Conservation (phyloP, 2,113 vertebrate genomes). For the Microtus montanus region DNA sequence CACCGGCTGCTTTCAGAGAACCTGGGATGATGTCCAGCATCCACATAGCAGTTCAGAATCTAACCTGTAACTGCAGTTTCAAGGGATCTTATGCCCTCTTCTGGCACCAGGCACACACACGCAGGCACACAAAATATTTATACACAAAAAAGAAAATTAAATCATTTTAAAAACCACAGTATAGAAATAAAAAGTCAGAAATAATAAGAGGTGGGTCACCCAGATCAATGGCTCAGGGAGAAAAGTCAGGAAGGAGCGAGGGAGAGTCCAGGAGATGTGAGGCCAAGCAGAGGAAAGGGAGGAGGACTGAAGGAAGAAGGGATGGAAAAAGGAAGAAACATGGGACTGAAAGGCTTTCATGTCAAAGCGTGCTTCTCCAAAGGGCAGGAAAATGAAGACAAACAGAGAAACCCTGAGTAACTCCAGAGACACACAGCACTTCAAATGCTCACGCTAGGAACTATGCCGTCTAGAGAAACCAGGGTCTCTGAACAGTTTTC, state of each 20-base stretch:
- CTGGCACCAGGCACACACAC: background rate
- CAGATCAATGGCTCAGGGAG: background rate
- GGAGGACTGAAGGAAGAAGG: background rate
- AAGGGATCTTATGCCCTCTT: background rate
- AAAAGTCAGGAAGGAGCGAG: fast-evolving
- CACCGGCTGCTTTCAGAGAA: background rate
- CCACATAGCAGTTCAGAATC: background rate
- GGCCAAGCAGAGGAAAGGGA: background rate
- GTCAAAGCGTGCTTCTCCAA: background rate
- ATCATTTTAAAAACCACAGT: background rate
- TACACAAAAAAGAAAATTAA: background rate
- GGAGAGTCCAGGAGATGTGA: background rate
- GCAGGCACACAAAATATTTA: background rate
- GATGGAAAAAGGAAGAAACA: background rate
- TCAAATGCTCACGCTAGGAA: background rate
- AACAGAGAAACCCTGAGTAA: background rate
- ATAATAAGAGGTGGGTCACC: background rate
- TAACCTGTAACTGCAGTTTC: background rate
- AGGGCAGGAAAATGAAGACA: background rate
- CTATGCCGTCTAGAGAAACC: background rate
- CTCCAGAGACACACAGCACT: background rate
- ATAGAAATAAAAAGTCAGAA: background rate
- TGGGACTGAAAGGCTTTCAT: background rate
- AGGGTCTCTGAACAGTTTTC: background rate
- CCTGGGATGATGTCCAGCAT: background rate